These are phyloP conservation scores for Magallana ariakensis DNA, from an alignment of 1,140 invertebrate genomes.

Conservation along the genomic window DNA sequence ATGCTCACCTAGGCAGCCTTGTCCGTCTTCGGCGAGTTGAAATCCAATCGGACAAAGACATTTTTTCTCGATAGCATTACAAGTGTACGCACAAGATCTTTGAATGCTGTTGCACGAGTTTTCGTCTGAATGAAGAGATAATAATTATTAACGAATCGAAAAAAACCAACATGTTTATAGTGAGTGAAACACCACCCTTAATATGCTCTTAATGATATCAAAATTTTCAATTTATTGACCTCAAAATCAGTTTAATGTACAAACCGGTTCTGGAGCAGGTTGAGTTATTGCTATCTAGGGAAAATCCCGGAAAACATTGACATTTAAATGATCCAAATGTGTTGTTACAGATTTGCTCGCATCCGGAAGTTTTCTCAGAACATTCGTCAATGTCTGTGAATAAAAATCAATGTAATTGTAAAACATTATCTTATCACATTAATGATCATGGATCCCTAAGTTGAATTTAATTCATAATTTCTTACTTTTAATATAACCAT, in stretches of 20 bases:
- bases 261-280: background rate
- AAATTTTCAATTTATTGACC: background rate
- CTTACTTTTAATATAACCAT: no score
- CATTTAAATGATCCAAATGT: constrained; percentile 3
- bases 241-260: background rate
- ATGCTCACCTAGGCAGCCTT: background rate
- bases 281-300: background rate
- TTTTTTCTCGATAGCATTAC: background rate
- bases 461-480: no score
- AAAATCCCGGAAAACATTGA: background rate
- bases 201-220: background rate
- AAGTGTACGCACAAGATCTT: background rate
- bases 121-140: background rate
- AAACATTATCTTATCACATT: no score
- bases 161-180: background rate
- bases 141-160: background rate
- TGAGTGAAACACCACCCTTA: background rate
- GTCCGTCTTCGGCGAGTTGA: background rate
- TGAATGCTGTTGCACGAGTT: background rate
- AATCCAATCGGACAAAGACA: background rate
- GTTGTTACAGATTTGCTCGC: background rate
- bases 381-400: constrained; percentile 37
- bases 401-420: no score
- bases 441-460: no score
- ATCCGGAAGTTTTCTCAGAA: background rate